Evolutionary conservation across 2,113 vertebrate genomes (phyloP), one percentile per base, ranked within the genome.

Genomic region (Phycodurus eques): DNA sequence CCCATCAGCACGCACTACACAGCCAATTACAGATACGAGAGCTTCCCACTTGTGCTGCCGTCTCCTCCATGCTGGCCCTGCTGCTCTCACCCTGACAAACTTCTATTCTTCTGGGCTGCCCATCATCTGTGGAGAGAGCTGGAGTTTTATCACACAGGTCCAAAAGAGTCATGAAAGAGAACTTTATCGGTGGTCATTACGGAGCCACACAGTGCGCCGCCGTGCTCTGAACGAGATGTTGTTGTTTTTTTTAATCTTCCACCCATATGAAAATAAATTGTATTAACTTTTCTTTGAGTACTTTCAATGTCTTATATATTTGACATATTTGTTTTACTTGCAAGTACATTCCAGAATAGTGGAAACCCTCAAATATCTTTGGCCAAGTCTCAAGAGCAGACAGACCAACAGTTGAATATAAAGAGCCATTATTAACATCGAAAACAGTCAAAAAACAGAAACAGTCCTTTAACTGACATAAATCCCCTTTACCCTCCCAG

Each of bases 1-100:
- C 88, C 86, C 86, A 88, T 82, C 84, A 84, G 69, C 17, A 56
- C 72, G 59, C 84, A 83, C 83, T 74, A 77, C 60, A 78, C 70
- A 65, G 73, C 81, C 82, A 27, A 85, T 91, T 83, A 85, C 64
- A 77, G 70, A 82, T 83, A 78, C 75, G 79, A 71, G 67, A 87
- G 73, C 75, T 44, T 4, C 76, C 83, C 78, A 85, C 87, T 87
- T 68, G 74, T 69, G 17, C 77, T 70, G 76, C 71, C 82, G 80
- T 75, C 74, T 70, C 74, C 79, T 70, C 76, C 70, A 43, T 72
- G 3, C 57, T 71, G 54, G 75, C 82, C 75, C 46, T 62, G 53
- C 74, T 70, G 82, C 56, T 70, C 75, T 60, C 9, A 9, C 80
- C 76, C 85, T 82, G 78, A 68, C 10, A 0, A 54, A 35, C 78